Base-by-base conservation (phyloP, 2,888 invertebrate species). In the Lacanobia wlatinum region DNA sequence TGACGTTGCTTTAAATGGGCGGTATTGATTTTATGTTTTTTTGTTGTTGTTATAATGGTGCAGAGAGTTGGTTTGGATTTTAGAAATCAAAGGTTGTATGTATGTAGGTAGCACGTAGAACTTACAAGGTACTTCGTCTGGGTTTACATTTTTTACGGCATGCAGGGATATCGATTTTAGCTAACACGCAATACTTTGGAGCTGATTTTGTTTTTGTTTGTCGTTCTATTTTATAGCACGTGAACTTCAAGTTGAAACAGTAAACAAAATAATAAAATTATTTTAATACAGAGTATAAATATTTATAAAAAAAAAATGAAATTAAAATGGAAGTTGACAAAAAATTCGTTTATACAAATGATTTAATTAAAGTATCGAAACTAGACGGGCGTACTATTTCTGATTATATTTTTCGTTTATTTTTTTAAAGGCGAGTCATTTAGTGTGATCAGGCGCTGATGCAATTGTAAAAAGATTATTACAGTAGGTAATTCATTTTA, bases 111-210 rank as follows among this genome's bases (percentile, higher is more conserved):
- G 59, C 9, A 23, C 14, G 60, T 14, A 43, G 60, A 0, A 21
- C 21, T 21, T 1, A 12, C 2, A n/a, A n/a, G 4, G 40, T 28
- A 53, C 28, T 9, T 38, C 3, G 34, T 12, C 4, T n/a, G n/a
- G 38, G 23, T 52, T 21, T 6, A 62, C 0, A 21, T 28, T 46
- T 28, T 28, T 75, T 9, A 48, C 55, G 28, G 21, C 50, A 48
- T 76, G 38, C 59, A 59, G 21, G 14, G 2, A 5, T 12, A 61
- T 74, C 34, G 69, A 60, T 40, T 73, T 69, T 60, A 28, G 34
- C 23, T 50, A 14, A 16, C 69, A 68, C 73, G 69, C 48, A 40
- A 74, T 16, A 60, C 18, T 43, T 48, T 60, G 7, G 5, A 48
- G 9, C 12, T 2, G 28, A 21, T 46, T 46, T 16, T 38, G n/a